Conservation (phyloP, 2,888 invertebrate species). For the Cyaniris semiargus region DNA sequence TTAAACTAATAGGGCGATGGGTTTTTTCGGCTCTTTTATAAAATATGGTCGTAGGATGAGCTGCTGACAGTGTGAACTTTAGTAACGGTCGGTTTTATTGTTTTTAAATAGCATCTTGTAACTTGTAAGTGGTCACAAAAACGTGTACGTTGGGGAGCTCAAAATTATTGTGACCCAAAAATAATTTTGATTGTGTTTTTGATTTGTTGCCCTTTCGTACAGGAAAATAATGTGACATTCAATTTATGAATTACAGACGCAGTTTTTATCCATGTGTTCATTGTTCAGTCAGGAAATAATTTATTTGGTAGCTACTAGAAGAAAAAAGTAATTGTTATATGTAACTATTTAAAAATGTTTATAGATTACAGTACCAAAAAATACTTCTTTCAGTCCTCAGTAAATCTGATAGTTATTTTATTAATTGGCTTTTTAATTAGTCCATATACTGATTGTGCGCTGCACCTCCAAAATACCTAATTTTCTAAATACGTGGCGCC, state of each 20-base stretch:
- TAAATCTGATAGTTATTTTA: no score
- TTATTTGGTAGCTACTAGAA: background rate
- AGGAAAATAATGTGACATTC: slow-evolving; percentile 11
- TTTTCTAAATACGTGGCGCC: no score
- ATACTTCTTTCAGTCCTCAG: no score
- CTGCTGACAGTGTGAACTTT: slow-evolving; percentile 64
- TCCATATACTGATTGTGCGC: no score
- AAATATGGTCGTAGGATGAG: slow-evolving; percentile 63
- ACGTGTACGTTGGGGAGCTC: background rate
- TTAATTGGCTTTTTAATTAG: no score
- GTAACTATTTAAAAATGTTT: no score
- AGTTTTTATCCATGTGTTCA: background rate
- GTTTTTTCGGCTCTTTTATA: slow-evolving; percentile 59
- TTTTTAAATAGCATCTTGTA: slow-evolving; percentile 46
- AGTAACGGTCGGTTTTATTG: slow-evolving; percentile 69
- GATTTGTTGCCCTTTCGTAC: slow-evolving; percentile 10
- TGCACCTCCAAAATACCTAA: no score
- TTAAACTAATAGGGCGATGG: slow-evolving; percentile 70
- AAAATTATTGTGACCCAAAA: slow-evolving; percentile 25
- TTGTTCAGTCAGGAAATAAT: background rate
- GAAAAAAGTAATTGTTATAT: background rate
- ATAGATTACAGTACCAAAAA: no score
- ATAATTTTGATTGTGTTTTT: slow-evolving; percentile 26
- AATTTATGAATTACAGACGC: slow-evolving; percentile 18
- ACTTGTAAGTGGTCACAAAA: slow-evolving; percentile 23